Evolutionary conservation across 2,797 vertebrate species (phyloP).

Genomic region (Tragopan temminckii): DNA sequence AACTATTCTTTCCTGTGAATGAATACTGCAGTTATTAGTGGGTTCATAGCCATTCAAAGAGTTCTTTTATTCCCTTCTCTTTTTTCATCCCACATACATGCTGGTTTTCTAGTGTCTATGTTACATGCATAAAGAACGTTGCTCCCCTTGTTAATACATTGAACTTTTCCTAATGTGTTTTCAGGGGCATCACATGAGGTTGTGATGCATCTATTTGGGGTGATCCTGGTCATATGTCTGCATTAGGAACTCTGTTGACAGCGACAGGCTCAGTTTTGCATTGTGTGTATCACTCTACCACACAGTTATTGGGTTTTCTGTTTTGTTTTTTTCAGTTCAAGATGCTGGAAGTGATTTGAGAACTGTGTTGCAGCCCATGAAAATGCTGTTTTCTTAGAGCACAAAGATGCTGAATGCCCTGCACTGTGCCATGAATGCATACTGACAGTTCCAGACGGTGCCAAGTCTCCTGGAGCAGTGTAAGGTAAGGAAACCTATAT

Average conservation of each 20-base stretch:
- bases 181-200: not conserved
- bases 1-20: conserved; percentile 37
- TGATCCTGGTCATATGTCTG: not conserved
- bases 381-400: not conserved
- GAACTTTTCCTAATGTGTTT: conserved; percentile 20
- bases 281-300: not conserved
- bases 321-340: not conserved
- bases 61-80: not conserved
- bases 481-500: not conserved
- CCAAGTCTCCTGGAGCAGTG: not conserved
- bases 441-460: not conserved
- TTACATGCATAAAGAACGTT: not conserved
- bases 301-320: not conserved
- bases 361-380: not conserved
- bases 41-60: not conserved
- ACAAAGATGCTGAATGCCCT: not conserved
- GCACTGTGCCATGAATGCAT: not conserved
- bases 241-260: not conserved
- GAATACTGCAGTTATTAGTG: not conserved
- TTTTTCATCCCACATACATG: not conserved
- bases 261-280: not conserved
- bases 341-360: not conserved
- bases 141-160: not conserved
- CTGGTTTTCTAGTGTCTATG: not conserved
- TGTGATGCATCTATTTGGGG: not conserved